Base-by-base conservation (phyloP, 2,888 invertebrate genomes). In the Chrysolina oricalcia region DNA sequence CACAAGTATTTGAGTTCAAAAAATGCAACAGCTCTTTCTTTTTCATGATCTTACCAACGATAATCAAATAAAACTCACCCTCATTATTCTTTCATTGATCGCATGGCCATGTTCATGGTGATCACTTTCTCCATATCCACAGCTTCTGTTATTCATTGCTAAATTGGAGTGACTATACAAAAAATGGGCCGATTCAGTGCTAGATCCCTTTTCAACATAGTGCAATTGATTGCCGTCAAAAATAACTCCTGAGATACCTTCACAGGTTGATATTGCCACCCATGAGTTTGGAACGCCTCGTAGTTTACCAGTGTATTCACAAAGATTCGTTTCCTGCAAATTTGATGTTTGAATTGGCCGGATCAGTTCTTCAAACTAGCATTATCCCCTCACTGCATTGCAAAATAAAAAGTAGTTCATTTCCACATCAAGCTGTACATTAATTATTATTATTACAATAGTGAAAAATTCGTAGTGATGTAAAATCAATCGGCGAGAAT, bases 241-340 rank as follows among this genome's bases (percentile, higher is more conserved):
- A 78, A 97, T 91, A 75, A 96, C 91, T 6, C 97, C 97, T 69
- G 93, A 92, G 56, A 93, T 88, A 76, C 90, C 89, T 70, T 91
- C 89, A 86, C 97, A 97, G 4, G 96, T 96, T 66, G 97, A 97
- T 67, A 97, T 86, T 0, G 97, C 97, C 69, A 93, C 96, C 93
- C 94, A 94, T 4, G 97, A 97, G 73, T 91, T 90, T 1, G 91
- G 90, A 80, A 91, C 90, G 74, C 92, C 93, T 78, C 94, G 90
- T 72, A 97, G 91, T 78, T 90, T 91, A 72, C 97, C 97, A 83
- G 92, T 91, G 86, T 96, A 96, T 86, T 95, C 94, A 87, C 96
- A 96, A 82, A 93, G 87, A 83, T 93, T 92, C 74, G 93, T 86
- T 84, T 94, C 94, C 94, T 95, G 89, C 72, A 83, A 77, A 59